phyloP scores from a whole-genome alignment of 37 sponge, comb jelly and placozoan genomes.

The Aphrocallistes beatrix region DNA sequence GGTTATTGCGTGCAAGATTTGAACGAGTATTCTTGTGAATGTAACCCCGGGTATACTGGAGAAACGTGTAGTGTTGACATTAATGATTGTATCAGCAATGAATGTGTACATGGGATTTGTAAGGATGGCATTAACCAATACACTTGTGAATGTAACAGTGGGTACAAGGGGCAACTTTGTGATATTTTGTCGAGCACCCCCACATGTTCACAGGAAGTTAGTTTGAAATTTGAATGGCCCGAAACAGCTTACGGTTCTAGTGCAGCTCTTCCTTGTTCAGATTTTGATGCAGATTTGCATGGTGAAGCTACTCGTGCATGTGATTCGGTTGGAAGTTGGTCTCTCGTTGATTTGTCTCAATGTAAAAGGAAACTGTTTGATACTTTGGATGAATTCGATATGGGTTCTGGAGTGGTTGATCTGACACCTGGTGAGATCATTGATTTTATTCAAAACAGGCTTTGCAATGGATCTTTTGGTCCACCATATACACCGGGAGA shows the following conservation, averaged over 20 bases:
- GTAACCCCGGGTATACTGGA: neutral
- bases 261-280: neutral
- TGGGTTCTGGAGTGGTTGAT: neutral
- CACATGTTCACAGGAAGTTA: neutral
- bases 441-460: neutral
- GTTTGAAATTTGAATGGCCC: neutral
- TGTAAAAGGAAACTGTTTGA: neutral
- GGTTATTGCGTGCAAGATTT: neutral
- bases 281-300: neutral
- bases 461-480: neutral
- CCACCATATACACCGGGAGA: neutral
- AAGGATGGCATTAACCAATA: neutral
- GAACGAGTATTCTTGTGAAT: neutral
- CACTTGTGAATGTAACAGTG: neutral
- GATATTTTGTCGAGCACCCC: neutral
- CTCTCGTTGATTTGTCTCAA: neutral
- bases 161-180: neutral
- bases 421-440: neutral
- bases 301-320: constrained; percentile 1
- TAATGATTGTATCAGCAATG: neutral
- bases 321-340: neutral
- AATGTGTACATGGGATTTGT: neutral
- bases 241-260: neutral
- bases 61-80: neutral
- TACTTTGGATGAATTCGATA: neutral